These are phyloP conservation scores for Coryphaenoides rupestris DNA, from an alignment of 2,113 vertebrate species.

Conservation along the genomic window DNA sequence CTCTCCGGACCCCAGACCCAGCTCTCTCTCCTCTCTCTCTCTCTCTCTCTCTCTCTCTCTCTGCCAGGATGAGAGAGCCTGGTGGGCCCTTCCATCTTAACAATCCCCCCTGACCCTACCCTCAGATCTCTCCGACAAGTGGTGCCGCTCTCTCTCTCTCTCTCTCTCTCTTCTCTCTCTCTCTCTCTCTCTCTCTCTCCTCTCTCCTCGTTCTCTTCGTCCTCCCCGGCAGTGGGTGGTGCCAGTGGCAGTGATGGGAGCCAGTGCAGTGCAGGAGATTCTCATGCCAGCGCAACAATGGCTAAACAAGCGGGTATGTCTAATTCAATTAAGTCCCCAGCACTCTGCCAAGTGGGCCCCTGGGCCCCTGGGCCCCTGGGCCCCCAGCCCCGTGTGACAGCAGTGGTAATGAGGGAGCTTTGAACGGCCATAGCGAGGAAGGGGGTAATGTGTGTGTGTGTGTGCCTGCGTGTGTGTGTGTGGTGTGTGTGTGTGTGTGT, in stretches of 20 bases:
- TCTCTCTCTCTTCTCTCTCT: not conserved
- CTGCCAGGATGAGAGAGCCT: not conserved
- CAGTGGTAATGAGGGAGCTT: slow-evolving; percentile 71
- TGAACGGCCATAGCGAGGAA: slow-evolving; percentile 42
- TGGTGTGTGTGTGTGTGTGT: slow-evolving; percentile 20
- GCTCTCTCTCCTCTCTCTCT: not conserved
- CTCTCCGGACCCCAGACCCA: too few species aligned
- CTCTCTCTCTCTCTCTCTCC: not conserved
- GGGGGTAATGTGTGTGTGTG: slow-evolving; percentile 5
- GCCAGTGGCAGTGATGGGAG: too few species aligned
- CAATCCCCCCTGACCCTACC: too few species aligned
- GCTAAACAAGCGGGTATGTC: slow-evolving; percentile 79
- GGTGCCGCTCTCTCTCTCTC: not conserved
- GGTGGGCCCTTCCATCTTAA: too few species aligned
- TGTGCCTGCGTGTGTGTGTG: slow-evolving; percentile 10
- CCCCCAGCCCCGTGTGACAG: slow-evolving; percentile 64
- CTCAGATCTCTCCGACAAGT: too few species aligned
- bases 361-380: slow-evolving; percentile 54
- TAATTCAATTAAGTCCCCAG: slow-evolving; percentile 80
- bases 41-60: not conserved
- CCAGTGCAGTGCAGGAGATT: slow-evolving; percentile 45
- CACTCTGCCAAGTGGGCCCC: slow-evolving; percentile 73
- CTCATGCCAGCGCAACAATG: slow-evolving; percentile 75
- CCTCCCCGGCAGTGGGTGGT: slow-evolving; percentile 45
- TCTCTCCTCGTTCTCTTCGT: slow-evolving; percentile 7